Evolutionary conservation across 1,140 invertebrate species (phyloP).

Genomic region (Orius insidiosus): DNA sequence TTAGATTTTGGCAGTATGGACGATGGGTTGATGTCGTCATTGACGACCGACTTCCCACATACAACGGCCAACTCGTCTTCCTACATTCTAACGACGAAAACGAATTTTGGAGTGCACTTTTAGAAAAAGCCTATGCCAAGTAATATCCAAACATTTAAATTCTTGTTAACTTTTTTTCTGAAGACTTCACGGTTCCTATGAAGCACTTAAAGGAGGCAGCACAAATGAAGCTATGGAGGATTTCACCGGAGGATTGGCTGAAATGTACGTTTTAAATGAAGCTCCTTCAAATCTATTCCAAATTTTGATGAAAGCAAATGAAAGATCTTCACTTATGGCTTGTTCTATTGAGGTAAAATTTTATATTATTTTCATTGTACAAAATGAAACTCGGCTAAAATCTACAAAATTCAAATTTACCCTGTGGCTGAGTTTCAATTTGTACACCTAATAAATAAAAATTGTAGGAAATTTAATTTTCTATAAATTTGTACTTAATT

Average conservation of each 20-base stretch:
- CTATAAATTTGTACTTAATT: no score
- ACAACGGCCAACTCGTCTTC: conserved; percentile 75
- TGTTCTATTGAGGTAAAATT: conserved; percentile 89
- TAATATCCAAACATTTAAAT: conserved; percentile 28
- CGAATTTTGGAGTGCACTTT: conserved; percentile 92
- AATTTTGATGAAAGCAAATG: conserved; percentile 80
- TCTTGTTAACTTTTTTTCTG: background rate
- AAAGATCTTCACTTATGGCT: conserved; percentile 88
- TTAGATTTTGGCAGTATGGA: conserved; percentile 93
- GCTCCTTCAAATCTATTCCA: conserved; percentile 77
- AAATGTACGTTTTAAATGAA: conserved; percentile 81
- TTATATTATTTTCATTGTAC: no score
- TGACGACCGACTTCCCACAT: conserved; percentile 86
- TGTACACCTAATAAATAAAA: no score
- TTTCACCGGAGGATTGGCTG: conserved; percentile 93
- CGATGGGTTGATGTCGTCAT: conserved; percentile 84
- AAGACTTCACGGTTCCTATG: conserved; percentile 86
- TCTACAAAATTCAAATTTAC: no score
- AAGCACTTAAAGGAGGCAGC: conserved; percentile 90
- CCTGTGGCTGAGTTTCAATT: no score
- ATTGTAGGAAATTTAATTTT: no score
- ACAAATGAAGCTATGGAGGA: conserved; percentile 98
- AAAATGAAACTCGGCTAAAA: no score
- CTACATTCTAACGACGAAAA: conserved; percentile 81
- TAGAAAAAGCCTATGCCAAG: conserved; percentile 99